Evolutionary conservation across 2,888 invertebrate genomes (phyloP), one percentile per base, ranked within the genome.

Genomic region (Tinea semifulvella): DNA sequence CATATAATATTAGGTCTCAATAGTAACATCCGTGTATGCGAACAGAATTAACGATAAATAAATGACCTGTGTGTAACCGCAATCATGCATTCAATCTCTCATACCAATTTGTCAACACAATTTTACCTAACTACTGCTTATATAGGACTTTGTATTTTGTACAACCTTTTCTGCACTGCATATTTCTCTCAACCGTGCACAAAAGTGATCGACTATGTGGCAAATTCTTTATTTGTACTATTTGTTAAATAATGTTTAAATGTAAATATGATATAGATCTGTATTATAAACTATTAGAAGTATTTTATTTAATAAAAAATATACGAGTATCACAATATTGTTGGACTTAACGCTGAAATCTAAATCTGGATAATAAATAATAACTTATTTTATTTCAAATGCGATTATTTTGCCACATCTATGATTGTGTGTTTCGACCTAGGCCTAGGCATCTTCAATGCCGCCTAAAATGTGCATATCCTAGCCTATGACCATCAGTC

Each of bases 61-160:
- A 39, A 26, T 42, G 65, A 68, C 66, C 63, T 40, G 40, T 40
- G 40, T 61, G 61, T 59, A 56, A 53, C 66, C 64, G 61, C 71
- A 74, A 67, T 68, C 76, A 74, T 61, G 65, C 74, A 57, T 68
- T 65, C 55, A 66, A 65, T 55, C 70, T 66, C 60, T 61, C 73
- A 73, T 68, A 68, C 71, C 65, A 62, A 58, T 60, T 65, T 64
- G 57, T 60, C 67, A 76, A 76, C 71, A 67, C 68, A 64, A 36
- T 62, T 65, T 68, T 76, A 74, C 76, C 80, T 82, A 82, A 75
- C 81, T 81, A 82, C 79, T 79, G 80, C 80, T 69, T 66, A 57
- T 68, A 73, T 81, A 81, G 70, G 76, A 76, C 77, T 72, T 75
- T 79, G 81, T 80, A 82, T 80, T 82, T 80, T 68, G 81, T 82